Evolutionary conservation across 2,888 invertebrate species (phyloP).

Genomic region (Dicycla oo): DNA sequence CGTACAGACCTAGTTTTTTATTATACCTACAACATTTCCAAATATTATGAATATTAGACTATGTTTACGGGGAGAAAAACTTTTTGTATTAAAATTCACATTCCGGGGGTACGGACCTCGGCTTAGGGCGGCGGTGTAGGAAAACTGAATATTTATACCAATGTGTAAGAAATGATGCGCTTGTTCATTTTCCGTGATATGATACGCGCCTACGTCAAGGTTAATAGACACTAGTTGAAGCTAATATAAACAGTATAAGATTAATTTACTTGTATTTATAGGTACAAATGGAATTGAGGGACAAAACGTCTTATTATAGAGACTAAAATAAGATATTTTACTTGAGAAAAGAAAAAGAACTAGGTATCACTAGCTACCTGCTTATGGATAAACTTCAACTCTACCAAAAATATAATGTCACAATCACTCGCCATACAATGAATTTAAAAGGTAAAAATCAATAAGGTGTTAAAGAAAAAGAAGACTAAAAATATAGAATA

Average conservation of each 20-base stretch:
- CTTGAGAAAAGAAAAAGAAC: conserved; percentile 7
- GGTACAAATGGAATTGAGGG: conserved; percentile 11
- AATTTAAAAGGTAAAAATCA: neutral
- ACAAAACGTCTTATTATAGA: neutral
- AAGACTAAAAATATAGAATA: neutral
- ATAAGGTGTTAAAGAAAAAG: neutral
- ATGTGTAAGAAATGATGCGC: conserved; percentile 15
- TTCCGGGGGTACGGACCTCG: too few relatives aligned
- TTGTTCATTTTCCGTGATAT: conserved; percentile 42
- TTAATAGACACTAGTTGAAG: conserved; percentile 61
- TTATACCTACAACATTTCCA: too few relatives aligned
- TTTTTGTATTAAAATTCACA: too few relatives aligned
- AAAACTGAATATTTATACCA: conserved; percentile 22
- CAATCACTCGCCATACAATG: neutral
- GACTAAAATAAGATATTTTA: conserved; percentile 22
- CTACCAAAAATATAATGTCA: neutral
- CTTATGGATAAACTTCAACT: neutral
- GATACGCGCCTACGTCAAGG: conserved; percentile 54
- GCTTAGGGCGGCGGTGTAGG: too few relatives aligned
- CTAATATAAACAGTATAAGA: conserved; percentile 52
- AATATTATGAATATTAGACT: too few relatives aligned
- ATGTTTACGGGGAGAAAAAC: too few relatives aligned
- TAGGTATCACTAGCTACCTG: neutral
- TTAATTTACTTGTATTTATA: conserved; percentile 40
- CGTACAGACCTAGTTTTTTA: too few relatives aligned